Base-by-base conservation (phyloP, 2,113 vertebrate species). In the Jacana jacana region DNA sequence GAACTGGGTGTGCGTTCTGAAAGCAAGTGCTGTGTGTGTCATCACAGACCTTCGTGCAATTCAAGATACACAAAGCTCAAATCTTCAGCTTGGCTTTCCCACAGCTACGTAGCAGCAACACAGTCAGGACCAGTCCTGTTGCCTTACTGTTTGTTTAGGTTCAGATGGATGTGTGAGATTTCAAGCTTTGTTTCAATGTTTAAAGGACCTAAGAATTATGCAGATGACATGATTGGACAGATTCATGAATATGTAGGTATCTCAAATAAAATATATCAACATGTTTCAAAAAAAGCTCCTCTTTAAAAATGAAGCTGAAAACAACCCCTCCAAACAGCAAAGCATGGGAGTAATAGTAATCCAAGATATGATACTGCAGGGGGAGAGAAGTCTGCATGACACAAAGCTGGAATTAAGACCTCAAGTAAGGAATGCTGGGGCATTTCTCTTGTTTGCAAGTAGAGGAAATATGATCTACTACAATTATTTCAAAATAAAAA, bases 131-230 rank as follows among this genome's bases (percentile, higher is more conserved):
- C 75, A 75, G 91, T 33, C 3, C 5, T 9, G 5, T 5, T 71
- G 73, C 75, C 84, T 78, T 78, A 91, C 46, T 13, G 4, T 73
- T 92, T 75, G 24, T 55, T 78, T 87, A 93, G 52, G 48, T 12
- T 31, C 78, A 93, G 76, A 83, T 4, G 13, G 54, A 80, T 65
- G 66, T 35, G 58, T 37, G 68, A 24, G 17, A 92, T 73, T 88
- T 87, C 78, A 89, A 92, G 60, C 42, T 65, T 89, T 79, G 70
- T 81, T 87, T 88, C 73, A 69, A 11, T 69, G 75, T 93, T 94
- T 91, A 82, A 94, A 84, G 86, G 54, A 94, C 66, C 54, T 66
- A 46, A 91, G 76, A 91, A 90, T 89, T 86, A 96, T 72, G 90
- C 64, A 93, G 88, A 91, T 11, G 7, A 71, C 40, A 64, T 9